These are phyloP conservation scores for Holothuria glaberrima DNA, from an alignment of 35 echinoderm and acorn worm species.

Conservation along the genomic window DNA sequence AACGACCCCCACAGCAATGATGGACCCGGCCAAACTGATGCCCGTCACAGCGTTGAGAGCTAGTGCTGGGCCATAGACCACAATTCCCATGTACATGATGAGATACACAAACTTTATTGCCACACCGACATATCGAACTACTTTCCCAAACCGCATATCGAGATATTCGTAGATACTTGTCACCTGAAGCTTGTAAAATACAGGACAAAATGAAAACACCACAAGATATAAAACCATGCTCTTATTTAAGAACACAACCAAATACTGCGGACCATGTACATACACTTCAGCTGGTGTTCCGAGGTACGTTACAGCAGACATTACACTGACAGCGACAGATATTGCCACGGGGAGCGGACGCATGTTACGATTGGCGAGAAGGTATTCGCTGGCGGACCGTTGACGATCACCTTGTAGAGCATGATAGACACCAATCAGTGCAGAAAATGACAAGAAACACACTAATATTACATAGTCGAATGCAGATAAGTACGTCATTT, in stretches of 20 bases:
- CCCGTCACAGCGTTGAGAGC: conserved; percentile 67
- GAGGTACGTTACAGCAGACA: conserved; percentile 16
- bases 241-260: conserved; percentile 8
- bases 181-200: conserved; percentile 9
- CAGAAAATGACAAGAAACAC: background rate
- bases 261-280: background rate
- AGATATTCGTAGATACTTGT: conserved; percentile 48
- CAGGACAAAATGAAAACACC: conserved; percentile 25
- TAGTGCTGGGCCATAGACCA: conserved; percentile 69
- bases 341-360: conserved; percentile 24
- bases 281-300: conserved; percentile 16
- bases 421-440: conserved; percentile 5
- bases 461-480: conserved; percentile 13
- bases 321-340: conserved; percentile 11
- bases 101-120: conserved; percentile 7
- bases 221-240: background rate
- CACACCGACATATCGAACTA: background rate
- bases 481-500: background rate
- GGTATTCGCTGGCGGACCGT: conserved; percentile 21
- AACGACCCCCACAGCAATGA: conserved; percentile 33
- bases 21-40: conserved; percentile 34
- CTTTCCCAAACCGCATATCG: conserved; percentile 32
- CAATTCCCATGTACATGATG: conserved; percentile 65
- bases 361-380: conserved; percentile 35
- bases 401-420: conserved; percentile 12